Percentiles rank a stretch among this genome's conserved stretches.
These are phyloP conservation scores for Porphyrio hochstetteri DNA, from an alignment of 2,113 vertebrate species.

Conservation along the genomic window DNA sequence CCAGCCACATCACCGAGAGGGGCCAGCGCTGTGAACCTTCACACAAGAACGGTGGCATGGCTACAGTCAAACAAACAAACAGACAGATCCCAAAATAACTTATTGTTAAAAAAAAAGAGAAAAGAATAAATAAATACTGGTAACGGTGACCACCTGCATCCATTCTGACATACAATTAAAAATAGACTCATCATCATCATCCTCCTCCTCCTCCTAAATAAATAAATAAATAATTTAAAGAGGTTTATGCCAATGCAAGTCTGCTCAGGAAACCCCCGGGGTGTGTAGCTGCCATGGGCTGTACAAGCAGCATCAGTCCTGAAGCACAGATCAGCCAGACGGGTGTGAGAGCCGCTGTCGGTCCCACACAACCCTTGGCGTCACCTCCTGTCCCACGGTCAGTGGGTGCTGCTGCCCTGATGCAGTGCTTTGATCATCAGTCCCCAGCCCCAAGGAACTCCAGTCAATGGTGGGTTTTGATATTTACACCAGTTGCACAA, in stretches of 20 bases:
- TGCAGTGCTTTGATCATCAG: background rate
- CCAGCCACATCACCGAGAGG: background rate
- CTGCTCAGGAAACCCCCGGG: slow-evolving; percentile 12
- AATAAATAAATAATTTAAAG: slow-evolving; percentile 68
- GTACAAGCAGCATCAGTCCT: background rate
- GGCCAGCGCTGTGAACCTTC: background rate
- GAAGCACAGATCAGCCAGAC: background rate
- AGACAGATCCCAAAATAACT: slow-evolving; percentile 41
- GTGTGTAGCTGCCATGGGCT: background rate
- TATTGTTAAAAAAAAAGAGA: background rate
- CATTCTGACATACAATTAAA: background rate
- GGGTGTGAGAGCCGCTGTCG: fast-evolving
- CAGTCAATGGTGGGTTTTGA: background rate
- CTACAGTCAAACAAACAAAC: slow-evolving; percentile 24
- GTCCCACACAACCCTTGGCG: background rate
- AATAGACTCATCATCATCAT: background rate
- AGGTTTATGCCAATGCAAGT: background rate
- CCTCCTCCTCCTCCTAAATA: no score
- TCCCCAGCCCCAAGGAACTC: background rate
- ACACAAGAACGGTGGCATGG: background rate
- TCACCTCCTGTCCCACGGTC: background rate
- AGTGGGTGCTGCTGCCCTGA: background rate
- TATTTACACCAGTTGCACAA: slow-evolving; percentile 1
- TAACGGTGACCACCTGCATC: background rate
- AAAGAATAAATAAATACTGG: slow-evolving; percentile 72